A percentile compares a stretch with the other conserved stretches of the same genome.
Conservation (phyloP, 2,113 vertebrate species). For the Gavialis gangeticus region DNA sequence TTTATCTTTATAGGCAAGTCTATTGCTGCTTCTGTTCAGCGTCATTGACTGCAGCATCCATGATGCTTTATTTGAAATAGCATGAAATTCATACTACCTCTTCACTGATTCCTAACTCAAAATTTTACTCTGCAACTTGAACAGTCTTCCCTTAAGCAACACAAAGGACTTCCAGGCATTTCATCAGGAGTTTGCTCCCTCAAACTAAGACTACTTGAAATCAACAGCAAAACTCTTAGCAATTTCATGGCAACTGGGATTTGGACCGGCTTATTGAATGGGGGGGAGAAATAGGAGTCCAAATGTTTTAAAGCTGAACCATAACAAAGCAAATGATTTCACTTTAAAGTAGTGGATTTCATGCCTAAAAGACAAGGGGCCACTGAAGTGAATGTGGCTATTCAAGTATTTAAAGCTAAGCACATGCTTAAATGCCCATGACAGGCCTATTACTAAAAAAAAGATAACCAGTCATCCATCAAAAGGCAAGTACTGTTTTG, state of each 20-base stretch:
- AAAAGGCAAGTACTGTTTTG: neutral
- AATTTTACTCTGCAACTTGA: neutral
- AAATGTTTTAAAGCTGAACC: neutral
- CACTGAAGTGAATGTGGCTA: neutral
- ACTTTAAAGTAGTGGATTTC: neutral
- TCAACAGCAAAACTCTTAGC: neutral
- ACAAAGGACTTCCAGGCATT: neutral
- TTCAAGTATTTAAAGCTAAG: neutral
- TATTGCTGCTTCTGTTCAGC: conserved; percentile 24
- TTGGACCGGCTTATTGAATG: neutral
- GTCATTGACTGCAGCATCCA: conserved; percentile 20
- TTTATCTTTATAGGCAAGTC: conserved; percentile 5
- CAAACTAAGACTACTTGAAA: neutral
- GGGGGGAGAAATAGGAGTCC: neutral
- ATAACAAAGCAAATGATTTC: neutral
- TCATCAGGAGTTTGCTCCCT: neutral
- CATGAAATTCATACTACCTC: conserved; percentile 16
- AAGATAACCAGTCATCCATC: neutral
- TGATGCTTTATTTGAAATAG: conserved; percentile 22
- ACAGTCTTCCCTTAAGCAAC: neutral
- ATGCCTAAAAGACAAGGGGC: neutral
- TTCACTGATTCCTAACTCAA: neutral
- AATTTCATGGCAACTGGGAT: neutral
- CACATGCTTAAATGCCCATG: neutral
- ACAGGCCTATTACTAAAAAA: neutral